Evolutionary conservation across 2,797 vertebrate genomes (phyloP).

Genomic region (Acipenser ruthenus): DNA sequence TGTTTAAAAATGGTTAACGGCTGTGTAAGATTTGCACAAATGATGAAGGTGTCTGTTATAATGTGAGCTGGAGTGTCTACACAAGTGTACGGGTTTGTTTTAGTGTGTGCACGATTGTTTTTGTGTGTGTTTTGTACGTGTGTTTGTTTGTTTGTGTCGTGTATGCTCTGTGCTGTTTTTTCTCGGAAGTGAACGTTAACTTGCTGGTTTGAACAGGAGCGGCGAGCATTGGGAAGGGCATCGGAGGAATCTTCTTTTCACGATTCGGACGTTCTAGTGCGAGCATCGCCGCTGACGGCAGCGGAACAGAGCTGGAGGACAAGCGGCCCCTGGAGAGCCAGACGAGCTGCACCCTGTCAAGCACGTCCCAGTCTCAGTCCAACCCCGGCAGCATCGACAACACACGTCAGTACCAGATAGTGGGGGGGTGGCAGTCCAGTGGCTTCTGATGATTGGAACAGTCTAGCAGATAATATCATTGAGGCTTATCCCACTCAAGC

Average conservation of each 20-base stretch:
- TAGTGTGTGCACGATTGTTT: too few species aligned
- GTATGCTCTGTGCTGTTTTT: neutral
- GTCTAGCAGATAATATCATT: too few species aligned
- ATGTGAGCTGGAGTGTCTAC: too few species aligned
- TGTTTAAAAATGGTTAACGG: too few species aligned
- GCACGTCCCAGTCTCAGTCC: constrained; percentile 45
- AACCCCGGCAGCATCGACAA: constrained; percentile 72
- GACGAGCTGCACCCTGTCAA: constrained; percentile 56
- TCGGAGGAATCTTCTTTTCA: constrained; percentile 91
- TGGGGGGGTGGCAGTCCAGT: too few species aligned
- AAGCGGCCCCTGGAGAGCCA: constrained; percentile 55
- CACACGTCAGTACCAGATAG: constrained; percentile 57
- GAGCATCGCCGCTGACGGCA: constrained; percentile 60
- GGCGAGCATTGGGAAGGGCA: constrained; percentile 91
- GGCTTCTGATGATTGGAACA: too few species aligned
- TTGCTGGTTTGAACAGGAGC: constrained; percentile 60
- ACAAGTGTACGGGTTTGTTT: too few species aligned
- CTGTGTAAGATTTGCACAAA: too few species aligned
- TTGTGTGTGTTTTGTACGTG: too few species aligned
- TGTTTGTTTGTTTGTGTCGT: too few species aligned
- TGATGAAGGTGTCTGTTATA: too few species aligned
- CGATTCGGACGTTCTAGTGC: constrained; percentile 81
- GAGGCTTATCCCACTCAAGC: too few species aligned
- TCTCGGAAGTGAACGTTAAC: neutral
- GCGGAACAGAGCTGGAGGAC: constrained; percentile 58